Conservation (phyloP, 2,113 vertebrate genomes). For the Xyrauchen texanus region DNA sequence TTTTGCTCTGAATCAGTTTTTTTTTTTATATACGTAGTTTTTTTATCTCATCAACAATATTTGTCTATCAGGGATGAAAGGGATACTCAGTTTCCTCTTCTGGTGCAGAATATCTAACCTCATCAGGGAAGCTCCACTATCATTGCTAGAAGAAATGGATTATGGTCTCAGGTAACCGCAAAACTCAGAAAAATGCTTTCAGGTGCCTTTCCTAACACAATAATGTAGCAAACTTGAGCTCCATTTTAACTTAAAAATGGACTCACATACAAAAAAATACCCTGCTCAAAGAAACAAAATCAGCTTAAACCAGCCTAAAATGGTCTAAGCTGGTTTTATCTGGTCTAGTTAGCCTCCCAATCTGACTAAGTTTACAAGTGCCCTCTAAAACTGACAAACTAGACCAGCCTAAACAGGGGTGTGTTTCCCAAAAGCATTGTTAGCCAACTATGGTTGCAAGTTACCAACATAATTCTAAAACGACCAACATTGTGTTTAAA, state of each 20-base stretch:
- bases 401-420: too few species aligned
- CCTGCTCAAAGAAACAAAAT: too few species aligned
- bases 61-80: background rate
- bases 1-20: background rate
- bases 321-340: too few species aligned
- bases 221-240: conserved; percentile 29
- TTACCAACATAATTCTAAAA: too few species aligned
- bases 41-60: background rate
- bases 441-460: too few species aligned
- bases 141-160: conserved; percentile 34
- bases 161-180: background rate
- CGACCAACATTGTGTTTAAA: too few species aligned
- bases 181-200: conserved; percentile 38
- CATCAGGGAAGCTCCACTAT: conserved; percentile 34
- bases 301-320: too few species aligned
- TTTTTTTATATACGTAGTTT: too few species aligned
- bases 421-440: too few species aligned
- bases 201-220: conserved; percentile 11
- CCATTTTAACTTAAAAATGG: conserved; percentile 43
- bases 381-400: too few species aligned
- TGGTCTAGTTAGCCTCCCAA: too few species aligned
- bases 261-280: background rate
- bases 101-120: conserved; percentile 38
- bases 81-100: conserved; percentile 31
- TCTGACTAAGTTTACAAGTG: too few species aligned